Conservation (phyloP, 2,888 invertebrate genomes). For the Erebia epiphron region DNA sequence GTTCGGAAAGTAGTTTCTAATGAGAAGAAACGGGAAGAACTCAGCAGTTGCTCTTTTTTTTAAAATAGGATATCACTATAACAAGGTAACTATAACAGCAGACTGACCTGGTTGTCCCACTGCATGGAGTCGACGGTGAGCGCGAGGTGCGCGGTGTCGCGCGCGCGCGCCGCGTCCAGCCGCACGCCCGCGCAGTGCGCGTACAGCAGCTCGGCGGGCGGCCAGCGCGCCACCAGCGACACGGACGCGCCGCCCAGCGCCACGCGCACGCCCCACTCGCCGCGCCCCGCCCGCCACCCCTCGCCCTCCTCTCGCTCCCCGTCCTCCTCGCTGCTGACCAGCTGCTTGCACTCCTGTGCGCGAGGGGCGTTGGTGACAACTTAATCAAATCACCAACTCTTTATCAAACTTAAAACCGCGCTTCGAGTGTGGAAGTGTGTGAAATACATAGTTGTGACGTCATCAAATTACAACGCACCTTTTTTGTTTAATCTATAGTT, state of each 20-base stretch:
- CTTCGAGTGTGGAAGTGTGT: too few species aligned
- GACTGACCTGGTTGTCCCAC: conserved; percentile 88
- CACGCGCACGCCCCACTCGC: conserved; percentile 85
- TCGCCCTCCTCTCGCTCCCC: conserved; percentile 34
- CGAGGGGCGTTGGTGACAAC: too few species aligned
- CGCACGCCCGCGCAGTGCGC: conserved; percentile 86
- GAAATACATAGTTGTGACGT: too few species aligned
- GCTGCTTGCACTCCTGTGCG: conserved; percentile 58
- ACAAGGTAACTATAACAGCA: too few species aligned
- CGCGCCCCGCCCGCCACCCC: conserved; percentile 46
- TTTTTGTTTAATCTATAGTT: too few species aligned
- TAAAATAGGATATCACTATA: too few species aligned
- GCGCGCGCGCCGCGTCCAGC: conserved; percentile 83
- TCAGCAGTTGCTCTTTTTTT: too few species aligned
- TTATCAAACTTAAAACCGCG: too few species aligned
- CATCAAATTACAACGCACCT: too few species aligned
- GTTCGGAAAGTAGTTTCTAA: too few species aligned
- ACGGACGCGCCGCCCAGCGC: conserved; percentile 87
- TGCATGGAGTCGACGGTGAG: conserved; percentile 91
- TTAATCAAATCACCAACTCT: too few species aligned
- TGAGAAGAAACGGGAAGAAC: too few species aligned
- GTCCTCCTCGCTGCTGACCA: conserved; percentile 55
- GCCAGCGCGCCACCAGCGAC: conserved; percentile 89
- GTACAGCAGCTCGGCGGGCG: conserved; percentile 92
- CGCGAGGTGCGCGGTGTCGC: conserved; percentile 82